Conservation (phyloP, 2,888 invertebrate species). For the Erebia palarica region DNA sequence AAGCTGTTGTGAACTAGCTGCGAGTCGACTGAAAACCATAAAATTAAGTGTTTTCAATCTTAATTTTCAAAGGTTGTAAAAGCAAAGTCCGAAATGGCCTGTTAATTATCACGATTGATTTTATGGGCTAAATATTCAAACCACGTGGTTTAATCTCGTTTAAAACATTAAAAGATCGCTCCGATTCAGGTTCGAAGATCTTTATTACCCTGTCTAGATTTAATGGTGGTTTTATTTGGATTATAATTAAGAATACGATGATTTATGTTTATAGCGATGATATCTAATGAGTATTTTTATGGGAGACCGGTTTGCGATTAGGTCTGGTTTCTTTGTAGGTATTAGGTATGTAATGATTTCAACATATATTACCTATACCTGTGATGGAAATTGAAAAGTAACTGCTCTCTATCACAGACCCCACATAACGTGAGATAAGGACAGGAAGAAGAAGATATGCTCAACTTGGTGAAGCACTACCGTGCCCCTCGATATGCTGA, state of each 20-base stretch:
- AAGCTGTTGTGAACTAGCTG: not conserved
- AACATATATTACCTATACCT: no score
- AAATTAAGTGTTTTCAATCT: no score
- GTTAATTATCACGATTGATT: slow-evolving; percentile 26
- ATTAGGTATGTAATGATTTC: not conserved
- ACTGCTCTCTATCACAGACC: no score
- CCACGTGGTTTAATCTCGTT: slow-evolving; percentile 34
- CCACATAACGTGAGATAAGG: no score
- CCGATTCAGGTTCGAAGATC: slow-evolving; percentile 37
- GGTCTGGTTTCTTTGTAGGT: no score
- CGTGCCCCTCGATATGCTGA: not conserved
- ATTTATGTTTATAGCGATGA: slow-evolving; percentile 27
- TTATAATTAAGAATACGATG: slow-evolving; percentile 33
- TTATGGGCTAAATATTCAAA: slow-evolving; percentile 27
- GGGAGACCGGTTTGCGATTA: not conserved
- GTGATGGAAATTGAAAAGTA: no score
- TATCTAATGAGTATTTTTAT: slow-evolving; percentile 16
- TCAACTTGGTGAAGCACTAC: no score
- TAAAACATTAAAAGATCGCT: slow-evolving; percentile 37
- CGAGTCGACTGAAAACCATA: not conserved
- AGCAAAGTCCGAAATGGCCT: slow-evolving; percentile 18
- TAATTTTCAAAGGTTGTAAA: not conserved
- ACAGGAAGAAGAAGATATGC: no score
- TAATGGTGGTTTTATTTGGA: slow-evolving; percentile 39
- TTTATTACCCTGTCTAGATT: slow-evolving; percentile 35